phyloP scores from a whole-genome alignment of 2,888 invertebrate species.

The Microchrysa polita region DNA sequence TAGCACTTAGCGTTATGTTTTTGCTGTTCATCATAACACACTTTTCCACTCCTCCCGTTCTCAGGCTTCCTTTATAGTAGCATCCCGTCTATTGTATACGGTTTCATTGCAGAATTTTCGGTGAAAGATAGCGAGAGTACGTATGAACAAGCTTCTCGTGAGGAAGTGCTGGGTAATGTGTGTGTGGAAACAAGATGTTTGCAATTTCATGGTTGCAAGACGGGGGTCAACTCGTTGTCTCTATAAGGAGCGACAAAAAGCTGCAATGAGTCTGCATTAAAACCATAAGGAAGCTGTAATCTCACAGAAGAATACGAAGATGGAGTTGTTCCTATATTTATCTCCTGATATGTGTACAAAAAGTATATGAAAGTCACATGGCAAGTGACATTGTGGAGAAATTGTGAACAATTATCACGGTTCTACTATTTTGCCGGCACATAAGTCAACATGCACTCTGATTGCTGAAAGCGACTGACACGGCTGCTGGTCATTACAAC shows the following conservation, averaged over 20 bases:
- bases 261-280: slow-evolving; percentile 8
- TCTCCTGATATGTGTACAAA: neutral
- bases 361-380: neutral
- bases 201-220: slow-evolving; percentile 10
- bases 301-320: slow-evolving; percentile 3
- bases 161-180: neutral
- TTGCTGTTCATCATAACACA: slow-evolving; percentile 37
- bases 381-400: neutral
- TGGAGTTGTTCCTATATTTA: slow-evolving; percentile 1
- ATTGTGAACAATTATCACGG: neutral
- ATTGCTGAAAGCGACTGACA: slow-evolving; percentile 16
- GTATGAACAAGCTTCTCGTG: neutral
- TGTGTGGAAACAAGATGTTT: slow-evolving; percentile 19
- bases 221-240: neutral
- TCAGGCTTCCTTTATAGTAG: neutral
- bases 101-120: neutral
- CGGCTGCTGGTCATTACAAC: neutral
- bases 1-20: slow-evolving; percentile 47
- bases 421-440: neutral
- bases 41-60: neutral
- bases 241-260: neutral
- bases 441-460: slow-evolving; percentile 7
- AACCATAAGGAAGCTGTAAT: slow-evolving; percentile 19
- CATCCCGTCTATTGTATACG: neutral
- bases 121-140: neutral